Evolutionary conservation across 2,113 vertebrate genomes (phyloP), one percentile per base, ranked within the genome.

Genomic region (Hassar affinis): DNA sequence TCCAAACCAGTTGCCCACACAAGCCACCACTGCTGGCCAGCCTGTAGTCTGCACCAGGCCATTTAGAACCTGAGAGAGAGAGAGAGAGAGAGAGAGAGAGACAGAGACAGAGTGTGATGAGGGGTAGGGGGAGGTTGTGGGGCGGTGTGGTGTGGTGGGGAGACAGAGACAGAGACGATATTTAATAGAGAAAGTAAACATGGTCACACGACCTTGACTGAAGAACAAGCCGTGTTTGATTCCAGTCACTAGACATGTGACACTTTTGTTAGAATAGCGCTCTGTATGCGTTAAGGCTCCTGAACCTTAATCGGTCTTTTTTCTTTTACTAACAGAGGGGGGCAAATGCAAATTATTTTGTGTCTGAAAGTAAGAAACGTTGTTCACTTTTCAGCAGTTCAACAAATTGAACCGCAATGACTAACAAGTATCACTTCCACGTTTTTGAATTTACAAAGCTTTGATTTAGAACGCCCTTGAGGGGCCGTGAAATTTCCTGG

Each of bases 1-100:
- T 86, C 98, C 97, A 2, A 99, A 99, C 98, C 98, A 99, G 94
- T 99, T 99, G 30, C 97, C 97, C 0, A 99, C 92, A 0, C 97
- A 99, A 0, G 97, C 92, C 83, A 99, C 98, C 0, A 99, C 98
- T 0, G 97, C 90, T 0, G 98, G 98, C 98, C 98, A 99, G 6
- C 98, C 98, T 0, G 98, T 99, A 0, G 98, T 99, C 94, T 99
- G 98, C 56, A 93, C 95, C 77, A 99, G 90, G 14, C 98, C 98
- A 0, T 98, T 99, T 87, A 93, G 93, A 56, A 96, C 95, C 98
- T 99, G 74, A 77, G 20, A 86, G 57, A 85, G 45, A 62, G 14
- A 72, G 20, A 86, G 10, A 87, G 75, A 77, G 15, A 68, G 45
- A 52, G 20, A 54, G 30, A 52, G 8, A 33, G 42, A n/a, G 42